Percentiles rank a stretch among this genome's conserved stretches.
phyloP scores from a whole-genome alignment of 2,888 invertebrate genomes.

The Hyles lineata region DNA sequence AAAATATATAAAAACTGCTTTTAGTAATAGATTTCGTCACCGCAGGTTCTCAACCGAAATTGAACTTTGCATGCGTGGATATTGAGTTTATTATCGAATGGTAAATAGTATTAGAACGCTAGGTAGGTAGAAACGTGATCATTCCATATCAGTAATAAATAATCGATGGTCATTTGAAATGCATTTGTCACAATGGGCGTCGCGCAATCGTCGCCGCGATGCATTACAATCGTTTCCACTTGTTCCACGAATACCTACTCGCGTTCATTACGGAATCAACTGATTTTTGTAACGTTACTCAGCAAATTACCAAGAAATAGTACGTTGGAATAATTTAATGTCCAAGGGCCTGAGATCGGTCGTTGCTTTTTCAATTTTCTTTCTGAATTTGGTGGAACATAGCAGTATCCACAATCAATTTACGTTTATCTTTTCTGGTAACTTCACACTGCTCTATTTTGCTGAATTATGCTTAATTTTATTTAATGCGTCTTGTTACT shows the following conservation, averaged over 20 bases:
- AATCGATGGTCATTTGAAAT: conserved; percentile 60
- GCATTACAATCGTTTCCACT: conserved; percentile 16
- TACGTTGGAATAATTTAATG: not conserved
- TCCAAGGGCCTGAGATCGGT: too few species aligned
- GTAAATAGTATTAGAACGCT: not conserved
- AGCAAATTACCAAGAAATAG: not conserved
- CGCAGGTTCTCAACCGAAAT: not conserved
- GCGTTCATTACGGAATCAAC: not conserved
- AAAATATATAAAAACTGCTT: conserved; percentile 13
- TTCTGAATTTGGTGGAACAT: too few species aligned
- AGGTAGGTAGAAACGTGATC: conserved; percentile 24
- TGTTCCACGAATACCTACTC: not conserved
- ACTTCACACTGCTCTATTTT: too few species aligned
- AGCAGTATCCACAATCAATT: too few species aligned
- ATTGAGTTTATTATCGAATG: conserved; percentile 4
- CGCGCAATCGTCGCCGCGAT: conserved; percentile 18
- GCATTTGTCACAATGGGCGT: conserved; percentile 58
- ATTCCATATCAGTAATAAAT: conserved; percentile 33
- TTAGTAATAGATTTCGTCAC: conserved; percentile 25
- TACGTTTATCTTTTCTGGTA: too few species aligned
- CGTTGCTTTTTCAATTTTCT: too few species aligned
- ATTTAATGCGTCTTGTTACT: too few species aligned
- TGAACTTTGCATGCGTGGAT: not conserved
- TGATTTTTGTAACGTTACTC: conserved; percentile 1
- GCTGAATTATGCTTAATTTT: too few species aligned